Evolutionary conservation across 53 echinoderm and acorn worm species (phyloP), one percentile per base, ranked within the genome.

Genomic region (Luidia sarsii): DNA sequence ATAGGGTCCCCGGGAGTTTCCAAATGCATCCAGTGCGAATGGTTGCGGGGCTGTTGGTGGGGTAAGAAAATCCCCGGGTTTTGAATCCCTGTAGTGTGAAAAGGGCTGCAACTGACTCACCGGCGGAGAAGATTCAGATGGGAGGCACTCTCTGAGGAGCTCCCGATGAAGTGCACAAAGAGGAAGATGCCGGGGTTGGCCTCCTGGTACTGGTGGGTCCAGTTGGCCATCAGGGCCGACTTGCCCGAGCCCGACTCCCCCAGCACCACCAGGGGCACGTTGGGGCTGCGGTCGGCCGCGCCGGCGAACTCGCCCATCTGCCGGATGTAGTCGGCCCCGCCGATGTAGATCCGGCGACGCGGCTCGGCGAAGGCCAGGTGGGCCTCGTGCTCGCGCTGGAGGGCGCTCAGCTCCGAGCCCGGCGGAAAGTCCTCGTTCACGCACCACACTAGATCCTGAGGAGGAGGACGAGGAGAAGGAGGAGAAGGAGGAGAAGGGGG

Each of bases 81-180:
- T 65, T 20, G 25, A 20, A 35, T 13, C 16, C 33, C 38, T 43
- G 11, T 10, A n/a, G 22, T 39, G 32, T 65, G 2, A n/a, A n/a
- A n/a, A n/a, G n/a, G n/a, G n/a, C n/a, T n/a, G n/a, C n/a, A n/a
- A n/a, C n/a, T n/a, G 33, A 82, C 64, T 31, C 75, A 94, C 94
- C 94, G 72, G 67, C 94, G 81, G 0, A 94, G 75, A 3, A 94
- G 67, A 33, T 86, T 88, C 11, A 94, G 70, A 67, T 94, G 85
- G 9, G 90, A 90, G 1, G 94, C 94, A 71, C 94, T 94, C 64
- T 94, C 91, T 9, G 94, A 79, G 16, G 94, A 94, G 51, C 90
- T 90, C 0, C 94, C 94, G 48, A 94, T 94, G 50, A 94, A 94
- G 74, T 94, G 94, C 70, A 91, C 84, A 64, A 94, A 94, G 52